These are phyloP conservation scores for Trilocha varians DNA, from an alignment of 2,888 invertebrate genomes.

Conservation along the genomic window DNA sequence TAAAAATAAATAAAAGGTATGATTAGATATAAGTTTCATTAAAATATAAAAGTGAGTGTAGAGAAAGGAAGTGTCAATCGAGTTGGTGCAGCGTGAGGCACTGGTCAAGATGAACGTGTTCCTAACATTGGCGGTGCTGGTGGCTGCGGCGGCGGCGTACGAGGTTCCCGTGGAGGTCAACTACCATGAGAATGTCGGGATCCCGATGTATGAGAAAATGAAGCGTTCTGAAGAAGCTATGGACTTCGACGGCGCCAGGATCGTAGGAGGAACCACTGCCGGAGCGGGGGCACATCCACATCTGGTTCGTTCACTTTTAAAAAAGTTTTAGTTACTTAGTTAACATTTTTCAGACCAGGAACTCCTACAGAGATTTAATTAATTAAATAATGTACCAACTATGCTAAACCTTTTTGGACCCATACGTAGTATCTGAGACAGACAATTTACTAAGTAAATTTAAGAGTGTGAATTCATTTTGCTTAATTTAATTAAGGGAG, in stretches of 20 bases:
- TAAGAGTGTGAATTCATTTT: neutral
- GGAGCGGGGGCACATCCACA: constrained; percentile 13
- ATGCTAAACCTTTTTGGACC: too few species aligned
- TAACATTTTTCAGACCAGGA: too few species aligned
- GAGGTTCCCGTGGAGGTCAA: constrained; percentile 13
- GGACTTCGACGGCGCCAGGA: constrained; percentile 24
- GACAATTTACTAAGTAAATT: too few species aligned
- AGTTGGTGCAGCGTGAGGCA: too few species aligned
- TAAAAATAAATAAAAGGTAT: too few species aligned
- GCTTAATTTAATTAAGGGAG: constrained; percentile 21
- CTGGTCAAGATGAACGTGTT: neutral
- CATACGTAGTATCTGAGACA: too few species aligned
- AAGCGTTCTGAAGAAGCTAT: constrained; percentile 17
- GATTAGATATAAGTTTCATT: too few species aligned
- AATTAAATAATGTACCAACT: too few species aligned
- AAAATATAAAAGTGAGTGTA: too few species aligned
- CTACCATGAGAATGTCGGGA: constrained; percentile 31
- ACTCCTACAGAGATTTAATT: too few species aligned
- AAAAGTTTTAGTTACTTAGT: neutral
- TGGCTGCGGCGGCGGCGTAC: constrained; percentile 7
- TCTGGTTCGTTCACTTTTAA: constrained; percentile 13
- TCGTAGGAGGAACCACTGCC: constrained; percentile 25
- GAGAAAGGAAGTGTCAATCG: too few species aligned
- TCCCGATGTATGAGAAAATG: constrained; percentile 26
- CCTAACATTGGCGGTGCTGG: too few species aligned